Evolutionary conservation across 2,113 vertebrate species (phyloP).

Genomic region (Austrofundulus limnaeus): DNA sequence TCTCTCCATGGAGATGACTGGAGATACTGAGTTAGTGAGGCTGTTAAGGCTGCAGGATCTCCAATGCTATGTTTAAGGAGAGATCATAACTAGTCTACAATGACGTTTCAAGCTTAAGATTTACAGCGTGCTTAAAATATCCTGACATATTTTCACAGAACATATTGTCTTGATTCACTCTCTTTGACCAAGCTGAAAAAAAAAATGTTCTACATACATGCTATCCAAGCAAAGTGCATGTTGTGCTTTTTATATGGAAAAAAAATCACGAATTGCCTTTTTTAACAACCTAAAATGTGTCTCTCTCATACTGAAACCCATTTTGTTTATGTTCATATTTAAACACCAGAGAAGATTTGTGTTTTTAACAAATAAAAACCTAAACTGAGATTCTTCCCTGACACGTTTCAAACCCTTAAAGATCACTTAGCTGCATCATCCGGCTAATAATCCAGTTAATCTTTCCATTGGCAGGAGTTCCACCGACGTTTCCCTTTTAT

Average conservation of each 20-base stretch:
- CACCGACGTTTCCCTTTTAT: conserved; percentile 54
- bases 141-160: conserved; percentile 46
- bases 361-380: conserved; percentile 37
- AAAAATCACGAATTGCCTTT: conserved; percentile 22
- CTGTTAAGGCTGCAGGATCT: conserved; percentile 52
- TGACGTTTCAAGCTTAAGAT: conserved; percentile 50
- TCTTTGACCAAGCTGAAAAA: too few relatives aligned
- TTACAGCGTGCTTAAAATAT: conserved; percentile 48
- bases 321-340: conserved; percentile 14
- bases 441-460: conserved; percentile 69
- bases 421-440: conserved; percentile 42
- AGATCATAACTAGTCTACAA: conserved; percentile 45
- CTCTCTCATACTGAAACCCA: conserved; percentile 1
- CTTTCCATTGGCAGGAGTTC: conserved; percentile 59
- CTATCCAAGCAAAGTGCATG: conserved; percentile 2
- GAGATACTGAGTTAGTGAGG: conserved; percentile 42
- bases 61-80: conserved; percentile 48
- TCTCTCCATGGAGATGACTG: conserved; percentile 36
- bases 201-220: too few relatives aligned
- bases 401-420: conserved; percentile 45
- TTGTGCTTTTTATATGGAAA: conserved; percentile 22
- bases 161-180: conserved; percentile 56
- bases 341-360: conserved; percentile 36
- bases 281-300: background rate
- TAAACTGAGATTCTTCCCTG: conserved; percentile 28